phyloP scores from a whole-genome alignment of 2,888 invertebrate species.

The Stenurella melanura region DNA sequence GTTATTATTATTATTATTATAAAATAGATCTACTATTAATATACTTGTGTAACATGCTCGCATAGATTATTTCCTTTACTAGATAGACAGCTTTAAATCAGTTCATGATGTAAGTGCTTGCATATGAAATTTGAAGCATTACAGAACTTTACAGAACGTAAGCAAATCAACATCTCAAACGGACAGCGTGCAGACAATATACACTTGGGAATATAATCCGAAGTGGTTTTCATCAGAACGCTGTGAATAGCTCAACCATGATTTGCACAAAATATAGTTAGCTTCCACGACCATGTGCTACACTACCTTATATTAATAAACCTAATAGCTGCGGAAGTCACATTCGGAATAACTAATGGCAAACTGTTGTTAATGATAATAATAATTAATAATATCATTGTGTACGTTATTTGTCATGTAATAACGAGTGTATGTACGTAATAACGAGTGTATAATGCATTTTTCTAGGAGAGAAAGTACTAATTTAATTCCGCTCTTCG shows the following conservation, averaged over 20 bases:
- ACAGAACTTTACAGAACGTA: background rate
- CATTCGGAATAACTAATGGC: background rate
- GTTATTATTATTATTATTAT: too few species aligned
- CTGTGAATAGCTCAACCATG: conserved; percentile 23
- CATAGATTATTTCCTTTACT: background rate
- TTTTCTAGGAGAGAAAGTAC: too few species aligned
- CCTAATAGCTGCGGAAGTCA: conserved; percentile 9
- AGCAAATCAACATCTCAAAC: background rate
- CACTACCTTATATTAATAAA: background rate
- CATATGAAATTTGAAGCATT: background rate
- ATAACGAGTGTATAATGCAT: too few species aligned
- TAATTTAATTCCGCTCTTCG: too few species aligned
- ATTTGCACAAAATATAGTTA: conserved; percentile 27
- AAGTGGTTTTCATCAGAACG: conserved; percentile 28
- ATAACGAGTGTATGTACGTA: background rate
- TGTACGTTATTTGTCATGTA: background rate
- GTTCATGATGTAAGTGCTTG: too few species aligned
- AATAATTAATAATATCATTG: background rate
- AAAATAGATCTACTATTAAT: background rate
- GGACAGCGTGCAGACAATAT: background rate
- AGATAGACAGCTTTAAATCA: too few species aligned
- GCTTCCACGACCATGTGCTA: conserved; percentile 17
- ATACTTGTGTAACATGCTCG: background rate
- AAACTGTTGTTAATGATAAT: background rate
- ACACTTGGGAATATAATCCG: conserved; percentile 15